Percentiles rank a stretch among this genome's conserved stretches.
These are phyloP conservation scores for Muschampia plurimacula DNA, from an alignment of 2,888 invertebrate species.

Conservation along the genomic window DNA sequence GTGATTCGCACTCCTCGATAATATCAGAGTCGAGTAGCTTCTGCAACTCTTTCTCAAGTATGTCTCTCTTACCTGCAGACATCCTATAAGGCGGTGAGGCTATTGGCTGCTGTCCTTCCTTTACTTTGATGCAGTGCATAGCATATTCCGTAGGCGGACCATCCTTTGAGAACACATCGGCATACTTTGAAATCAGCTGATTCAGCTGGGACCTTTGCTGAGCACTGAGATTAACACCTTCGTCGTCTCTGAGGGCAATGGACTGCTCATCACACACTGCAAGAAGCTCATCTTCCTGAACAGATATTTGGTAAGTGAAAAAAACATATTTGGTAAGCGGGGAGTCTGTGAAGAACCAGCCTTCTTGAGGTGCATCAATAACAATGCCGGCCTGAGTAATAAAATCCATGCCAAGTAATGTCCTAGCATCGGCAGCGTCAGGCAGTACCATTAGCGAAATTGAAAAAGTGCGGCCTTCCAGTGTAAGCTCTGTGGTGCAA, in stretches of 20 bases:
- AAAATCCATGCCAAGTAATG: slow-evolving; percentile 5
- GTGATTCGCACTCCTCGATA: slow-evolving; percentile 47
- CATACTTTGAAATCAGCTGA: background rate
- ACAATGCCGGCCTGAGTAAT: background rate
- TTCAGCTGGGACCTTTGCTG: slow-evolving; percentile 11
- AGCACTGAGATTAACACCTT: background rate
- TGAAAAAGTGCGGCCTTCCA: background rate
- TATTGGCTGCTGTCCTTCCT: background rate
- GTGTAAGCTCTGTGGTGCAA: background rate
- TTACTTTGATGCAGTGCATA: slow-evolving; percentile 1
- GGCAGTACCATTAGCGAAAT: background rate
- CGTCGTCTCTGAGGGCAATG: background rate
- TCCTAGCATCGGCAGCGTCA: slow-evolving; percentile 3
- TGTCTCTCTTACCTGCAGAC: slow-evolving; percentile 49
- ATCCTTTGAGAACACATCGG: background rate
- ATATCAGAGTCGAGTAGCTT: slow-evolving; percentile 49
- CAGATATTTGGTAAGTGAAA: background rate
- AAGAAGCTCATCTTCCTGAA: background rate
- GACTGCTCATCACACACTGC: background rate
- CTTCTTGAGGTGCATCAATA: background rate
- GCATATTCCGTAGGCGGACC: slow-evolving; percentile 11
- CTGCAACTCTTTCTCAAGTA: slow-evolving; percentile 49
- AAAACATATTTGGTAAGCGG: background rate
- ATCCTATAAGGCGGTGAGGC: slow-evolving; percentile 55
- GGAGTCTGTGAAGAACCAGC: slow-evolving; percentile 1